Percentiles rank a stretch among this genome's conserved stretches.
These are phyloP conservation scores for Poicephalus meyeri DNA, from an alignment of 2,113 vertebrate genomes.

Conservation along the genomic window DNA sequence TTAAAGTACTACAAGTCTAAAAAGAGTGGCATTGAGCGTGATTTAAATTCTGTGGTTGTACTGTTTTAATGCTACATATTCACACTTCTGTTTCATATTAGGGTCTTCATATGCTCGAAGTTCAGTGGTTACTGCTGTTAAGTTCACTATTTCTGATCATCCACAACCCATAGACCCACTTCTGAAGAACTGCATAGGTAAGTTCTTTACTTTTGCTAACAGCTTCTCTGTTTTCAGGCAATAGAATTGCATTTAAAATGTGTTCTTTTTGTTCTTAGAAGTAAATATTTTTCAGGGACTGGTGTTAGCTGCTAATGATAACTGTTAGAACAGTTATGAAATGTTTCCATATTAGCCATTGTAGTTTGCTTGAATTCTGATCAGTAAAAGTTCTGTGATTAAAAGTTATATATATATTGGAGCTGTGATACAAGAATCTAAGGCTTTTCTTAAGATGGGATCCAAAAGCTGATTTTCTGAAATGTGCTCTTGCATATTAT, in stretches of 20 bases:
- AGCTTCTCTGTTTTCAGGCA: neutral
- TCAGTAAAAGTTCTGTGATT: neutral
- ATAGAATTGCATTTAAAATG: neutral
- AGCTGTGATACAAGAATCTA: neutral
- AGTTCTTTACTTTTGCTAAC: neutral
- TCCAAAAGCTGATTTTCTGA: neutral
- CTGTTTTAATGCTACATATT: neutral
- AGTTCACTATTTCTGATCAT: conserved; percentile 98
- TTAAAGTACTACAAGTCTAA: neutral
- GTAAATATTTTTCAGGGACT: neutral
- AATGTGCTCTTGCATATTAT: neutral
- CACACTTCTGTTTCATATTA: conserved; percentile 58
- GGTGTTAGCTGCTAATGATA: neutral
- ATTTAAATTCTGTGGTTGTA: neutral
- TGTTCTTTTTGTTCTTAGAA: neutral
- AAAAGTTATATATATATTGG: neutral
- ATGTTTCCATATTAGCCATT: neutral
- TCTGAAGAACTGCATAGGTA: conserved; percentile 98
- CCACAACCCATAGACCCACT: conserved; percentile 96
- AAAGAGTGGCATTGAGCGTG: neutral
- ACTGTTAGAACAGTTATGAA: neutral
- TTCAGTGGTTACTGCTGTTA: conserved; percentile 97
- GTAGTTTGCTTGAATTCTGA: neutral
- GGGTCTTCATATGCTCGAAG: conserved; percentile 96
- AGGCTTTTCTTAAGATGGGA: neutral